Conservation (phyloP, 2,888 invertebrate genomes). For the Pheosia tremula region DNA sequence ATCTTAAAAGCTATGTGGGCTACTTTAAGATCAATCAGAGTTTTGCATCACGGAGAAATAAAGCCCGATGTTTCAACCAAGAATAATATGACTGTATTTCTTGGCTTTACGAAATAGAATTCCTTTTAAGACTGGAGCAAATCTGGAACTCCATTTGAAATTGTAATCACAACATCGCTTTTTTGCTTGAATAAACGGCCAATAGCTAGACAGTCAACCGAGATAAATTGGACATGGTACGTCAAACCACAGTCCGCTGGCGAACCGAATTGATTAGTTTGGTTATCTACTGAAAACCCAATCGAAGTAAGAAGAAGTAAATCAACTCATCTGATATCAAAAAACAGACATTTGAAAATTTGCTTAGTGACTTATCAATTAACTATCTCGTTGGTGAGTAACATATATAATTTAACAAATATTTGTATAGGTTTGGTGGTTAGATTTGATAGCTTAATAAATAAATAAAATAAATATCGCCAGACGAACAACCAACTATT, state of each 20-base stretch:
- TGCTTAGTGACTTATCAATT: neutral
- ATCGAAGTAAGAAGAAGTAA: neutral
- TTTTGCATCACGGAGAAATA: constrained; percentile 18
- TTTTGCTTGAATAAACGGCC: constrained; percentile 35
- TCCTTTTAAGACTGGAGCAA: constrained; percentile 21
- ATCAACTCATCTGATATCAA: neutral
- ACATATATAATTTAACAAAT: too few relatives aligned
- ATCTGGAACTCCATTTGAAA: constrained; percentile 45
- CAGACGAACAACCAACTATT: too few relatives aligned
- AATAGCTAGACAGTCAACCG: constrained; percentile 32
- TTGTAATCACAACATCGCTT: constrained; percentile 47
- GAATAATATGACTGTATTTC: neutral
- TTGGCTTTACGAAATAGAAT: constrained; percentile 9
- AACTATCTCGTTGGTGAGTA: too few relatives aligned
- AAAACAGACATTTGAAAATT: constrained; percentile 6
- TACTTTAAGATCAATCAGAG: constrained; percentile 1
- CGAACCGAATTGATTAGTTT: constrained; percentile 27
- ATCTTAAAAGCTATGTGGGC: neutral
- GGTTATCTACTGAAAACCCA: neutral
- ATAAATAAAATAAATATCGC: too few relatives aligned
- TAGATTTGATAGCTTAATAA: too few relatives aligned
- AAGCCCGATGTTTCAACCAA: neutral
- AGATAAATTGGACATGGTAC: constrained; percentile 34
- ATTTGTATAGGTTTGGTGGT: too few relatives aligned
- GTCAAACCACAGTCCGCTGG: constrained; percentile 15